These are phyloP conservation scores for Cantharis nigra DNA, from an alignment of 2,888 invertebrate species.

Conservation along the genomic window DNA sequence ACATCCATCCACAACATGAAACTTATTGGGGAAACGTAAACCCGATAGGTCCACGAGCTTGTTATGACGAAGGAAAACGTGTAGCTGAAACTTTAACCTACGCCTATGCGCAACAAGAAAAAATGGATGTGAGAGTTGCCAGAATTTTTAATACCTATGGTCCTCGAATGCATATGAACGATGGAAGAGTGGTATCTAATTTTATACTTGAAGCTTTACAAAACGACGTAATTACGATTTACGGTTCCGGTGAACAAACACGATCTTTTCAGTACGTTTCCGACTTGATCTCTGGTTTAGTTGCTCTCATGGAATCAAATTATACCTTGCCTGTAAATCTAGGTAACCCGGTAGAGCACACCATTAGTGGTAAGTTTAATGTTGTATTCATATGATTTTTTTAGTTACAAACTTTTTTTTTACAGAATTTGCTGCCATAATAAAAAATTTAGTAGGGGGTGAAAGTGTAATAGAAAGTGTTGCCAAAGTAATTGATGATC, in stretches of 20 bases:
- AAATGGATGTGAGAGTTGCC: constrained; percentile 92
- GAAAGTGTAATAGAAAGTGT: constrained; percentile 81
- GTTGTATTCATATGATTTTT: not conserved
- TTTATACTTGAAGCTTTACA: constrained; percentile 96
- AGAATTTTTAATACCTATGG: constrained; percentile 99
- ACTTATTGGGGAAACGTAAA: constrained; percentile 99
- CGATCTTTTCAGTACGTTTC: constrained; percentile 98
- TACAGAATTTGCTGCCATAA: constrained; percentile 84
- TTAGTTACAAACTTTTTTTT: not conserved
- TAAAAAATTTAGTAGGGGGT: constrained; percentile 83
- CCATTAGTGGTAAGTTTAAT: constrained; percentile 75
- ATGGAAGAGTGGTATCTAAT: constrained; percentile 98
- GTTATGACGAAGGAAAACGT: constrained; percentile 99
- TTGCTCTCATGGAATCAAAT: constrained; percentile 91
- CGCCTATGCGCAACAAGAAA: constrained; percentile 97
- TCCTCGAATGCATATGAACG: constrained; percentile 98
- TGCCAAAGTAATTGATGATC: constrained; percentile 94
- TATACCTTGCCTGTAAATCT: constrained; percentile 92
- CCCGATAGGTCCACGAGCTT: constrained; percentile 95
- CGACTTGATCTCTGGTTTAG: constrained; percentile 93
- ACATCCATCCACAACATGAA: constrained; percentile 97
- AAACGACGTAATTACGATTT: constrained; percentile 91
- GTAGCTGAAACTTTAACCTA: constrained; percentile 95
- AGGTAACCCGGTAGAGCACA: constrained; percentile 97
- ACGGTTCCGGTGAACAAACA: constrained; percentile 88